Evolutionary conservation across 2,797 vertebrate genomes (phyloP).

Genomic region (Lepus townsendii): DNA sequence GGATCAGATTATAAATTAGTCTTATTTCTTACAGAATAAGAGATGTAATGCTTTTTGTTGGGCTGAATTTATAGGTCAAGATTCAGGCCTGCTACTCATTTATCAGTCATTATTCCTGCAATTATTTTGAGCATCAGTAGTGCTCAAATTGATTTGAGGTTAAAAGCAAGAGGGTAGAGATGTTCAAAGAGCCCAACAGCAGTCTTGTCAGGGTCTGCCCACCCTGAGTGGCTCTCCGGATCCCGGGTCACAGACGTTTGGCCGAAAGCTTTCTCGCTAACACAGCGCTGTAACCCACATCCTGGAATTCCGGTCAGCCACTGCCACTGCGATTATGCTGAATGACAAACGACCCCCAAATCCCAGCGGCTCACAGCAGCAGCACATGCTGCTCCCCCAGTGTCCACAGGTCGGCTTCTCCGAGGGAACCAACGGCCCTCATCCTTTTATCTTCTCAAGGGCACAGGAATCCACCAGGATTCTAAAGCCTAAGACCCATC

Average conservation of each 20-base stretch:
- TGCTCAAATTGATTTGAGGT: not conserved
- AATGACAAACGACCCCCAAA: not conserved
- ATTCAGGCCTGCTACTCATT: not conserved
- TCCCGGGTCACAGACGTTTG: not conserved
- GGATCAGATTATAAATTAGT: conserved; percentile 40
- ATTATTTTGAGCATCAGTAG: not conserved
- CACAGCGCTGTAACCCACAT: not conserved
- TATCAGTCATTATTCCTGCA: not conserved
- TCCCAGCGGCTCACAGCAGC: not conserved
- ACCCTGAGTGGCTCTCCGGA: not conserved
- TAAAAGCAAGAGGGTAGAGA: not conserved
- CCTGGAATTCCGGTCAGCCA: not conserved
- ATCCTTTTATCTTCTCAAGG: conserved; percentile 6
- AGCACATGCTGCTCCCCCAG: not conserved
- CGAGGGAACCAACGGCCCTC: not conserved
- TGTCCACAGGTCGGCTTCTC: not conserved
- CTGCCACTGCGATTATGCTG: not conserved
- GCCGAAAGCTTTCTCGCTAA: not conserved
- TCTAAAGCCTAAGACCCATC: not conserved
- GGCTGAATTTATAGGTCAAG: not conserved
- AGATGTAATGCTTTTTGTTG: conserved; percentile 17
- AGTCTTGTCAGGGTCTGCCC: not conserved
- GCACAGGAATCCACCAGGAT: not conserved
- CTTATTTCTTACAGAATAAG: conserved; percentile 5
- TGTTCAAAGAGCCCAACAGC: not conserved